Conservation (phyloP, 2,113 vertebrate species). For the Mobula hypostoma region DNA sequence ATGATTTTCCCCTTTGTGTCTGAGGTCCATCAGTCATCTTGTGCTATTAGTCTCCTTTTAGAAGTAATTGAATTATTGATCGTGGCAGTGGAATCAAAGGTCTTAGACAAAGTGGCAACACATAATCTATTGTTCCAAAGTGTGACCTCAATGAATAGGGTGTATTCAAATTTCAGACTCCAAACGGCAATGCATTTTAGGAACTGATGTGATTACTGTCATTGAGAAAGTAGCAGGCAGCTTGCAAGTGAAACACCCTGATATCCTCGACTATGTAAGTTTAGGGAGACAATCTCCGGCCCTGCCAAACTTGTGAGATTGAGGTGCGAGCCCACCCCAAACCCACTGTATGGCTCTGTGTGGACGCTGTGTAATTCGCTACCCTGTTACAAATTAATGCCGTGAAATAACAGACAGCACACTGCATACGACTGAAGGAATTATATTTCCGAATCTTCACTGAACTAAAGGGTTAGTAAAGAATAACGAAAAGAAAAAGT, state of each 20-base stretch:
- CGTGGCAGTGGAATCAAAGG: background rate
- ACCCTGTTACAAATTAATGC: too few relatives aligned
- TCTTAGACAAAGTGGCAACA: background rate
- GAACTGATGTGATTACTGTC: background rate
- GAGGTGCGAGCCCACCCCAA: too few relatives aligned
- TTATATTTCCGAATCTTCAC: too few relatives aligned
- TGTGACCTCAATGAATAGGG: background rate
- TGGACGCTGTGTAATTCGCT: too few relatives aligned
- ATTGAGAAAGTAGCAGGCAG: background rate
- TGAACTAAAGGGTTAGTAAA: too few relatives aligned
- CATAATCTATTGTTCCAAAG: background rate
- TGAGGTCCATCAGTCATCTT: background rate
- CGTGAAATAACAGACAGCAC: too few relatives aligned
- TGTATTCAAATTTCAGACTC: background rate
- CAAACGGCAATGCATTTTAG: background rate
- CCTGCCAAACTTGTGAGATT: too few relatives aligned
- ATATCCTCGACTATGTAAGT: too few relatives aligned
- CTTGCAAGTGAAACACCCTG: background rate
- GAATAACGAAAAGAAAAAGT: too few relatives aligned
- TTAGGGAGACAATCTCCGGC: too few relatives aligned
- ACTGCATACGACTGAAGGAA: too few relatives aligned
- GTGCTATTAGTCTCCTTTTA: slow-evolving; percentile 6
- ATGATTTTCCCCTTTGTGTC: background rate
- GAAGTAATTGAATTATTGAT: background rate
- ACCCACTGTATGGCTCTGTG: too few relatives aligned